Evolutionary conservation across 2,797 vertebrate species (phyloP), one percentile per base, ranked within the genome.

Genomic region (Epinephelus coioides): DNA sequence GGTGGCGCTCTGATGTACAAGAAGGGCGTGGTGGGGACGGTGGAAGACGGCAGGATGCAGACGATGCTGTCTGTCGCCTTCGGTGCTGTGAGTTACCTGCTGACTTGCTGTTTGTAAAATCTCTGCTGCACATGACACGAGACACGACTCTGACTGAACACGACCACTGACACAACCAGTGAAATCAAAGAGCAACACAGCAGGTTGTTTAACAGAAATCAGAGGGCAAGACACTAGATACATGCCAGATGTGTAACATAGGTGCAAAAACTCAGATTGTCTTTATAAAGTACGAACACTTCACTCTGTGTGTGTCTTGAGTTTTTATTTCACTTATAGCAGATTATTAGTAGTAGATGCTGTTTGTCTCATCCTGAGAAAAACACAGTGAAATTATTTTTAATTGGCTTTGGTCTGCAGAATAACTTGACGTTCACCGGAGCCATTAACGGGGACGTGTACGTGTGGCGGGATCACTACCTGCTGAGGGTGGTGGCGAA

Each of bases 51-150:
- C 62, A 95, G 97, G 86, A 97, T 98, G 97, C 97, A 99, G 92
- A 98, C 97, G 15, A 98, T 99, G 97, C 95, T 99, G 79, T 98
- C 97, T 1, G 96, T 98, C 74, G 98, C 98, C 89, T 99, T 98
- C 0, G 98, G 98, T 87, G 97, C 98, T 82, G 97, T 98, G 91
- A 98, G 97, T 82, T 13, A 38, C 27, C 27, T 30, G 27, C 27
- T 34, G 34, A 34, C 34, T 7, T 34, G 6, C 30, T 34, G 7
- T 34, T 34, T 34, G 34, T 34, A 30, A 49, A 38, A 59, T 56
- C 11, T 54, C 51, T 23, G 51, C 11, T 23, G 21, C 43, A 43
- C 34, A 2, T 8, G 57, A 43, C 2, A n/a, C 19, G 11, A 17
- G 34, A 40, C 27, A 19, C 7, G 6, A 27, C 27, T 57, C 15